Conservation (phyloP, 2,113 vertebrate genomes). For the Solea senegalensis region DNA sequence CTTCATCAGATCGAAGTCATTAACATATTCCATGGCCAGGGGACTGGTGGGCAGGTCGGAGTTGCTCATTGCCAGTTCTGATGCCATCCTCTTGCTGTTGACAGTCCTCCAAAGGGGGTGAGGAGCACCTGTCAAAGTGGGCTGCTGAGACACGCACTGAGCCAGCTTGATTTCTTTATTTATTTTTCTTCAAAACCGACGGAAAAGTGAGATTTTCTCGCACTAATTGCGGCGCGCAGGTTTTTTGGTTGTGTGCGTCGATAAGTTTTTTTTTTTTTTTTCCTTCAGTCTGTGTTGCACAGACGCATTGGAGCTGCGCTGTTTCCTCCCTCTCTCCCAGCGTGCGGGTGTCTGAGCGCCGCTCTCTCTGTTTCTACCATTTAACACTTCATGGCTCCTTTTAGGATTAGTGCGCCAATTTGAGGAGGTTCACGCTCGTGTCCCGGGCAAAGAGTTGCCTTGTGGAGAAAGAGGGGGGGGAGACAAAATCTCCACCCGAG, state of each 20-base stretch:
- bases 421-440: slow-evolving; percentile 81
- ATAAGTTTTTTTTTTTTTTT: slow-evolving; percentile 77
- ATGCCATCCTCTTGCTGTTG: slow-evolving; percentile 98
- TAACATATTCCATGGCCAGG: slow-evolving; percentile 99
- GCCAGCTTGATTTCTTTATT: slow-evolving; percentile 96
- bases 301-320: slow-evolving; percentile 88
- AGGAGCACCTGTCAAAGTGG: slow-evolving; percentile 94
- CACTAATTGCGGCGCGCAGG: slow-evolving; percentile 79
- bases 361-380: slow-evolving; percentile 80
- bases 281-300: slow-evolving; percentile 77
- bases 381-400: slow-evolving; percentile 89
- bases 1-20: slow-evolving; percentile 99
- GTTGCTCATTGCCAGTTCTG: slow-evolving; percentile 98
- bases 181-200: slow-evolving; percentile 82
- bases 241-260: slow-evolving; percentile 75
- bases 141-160: slow-evolving; percentile 95
- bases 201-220: slow-evolving; percentile 73
- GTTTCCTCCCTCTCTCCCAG: slow-evolving; percentile 82
- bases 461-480: slow-evolving; percentile 54
- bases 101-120: slow-evolving; percentile 98
- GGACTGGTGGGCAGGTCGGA: slow-evolving; percentile 99
- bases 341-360: slow-evolving; percentile 84
- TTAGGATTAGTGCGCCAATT: slow-evolving; percentile 83
- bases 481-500: slow-evolving; percentile 78
- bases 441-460: slow-evolving; percentile 83